Evolutionary conservation across 2,797 vertebrate genomes (phyloP).

Genomic region (Zalophus californianus): DNA sequence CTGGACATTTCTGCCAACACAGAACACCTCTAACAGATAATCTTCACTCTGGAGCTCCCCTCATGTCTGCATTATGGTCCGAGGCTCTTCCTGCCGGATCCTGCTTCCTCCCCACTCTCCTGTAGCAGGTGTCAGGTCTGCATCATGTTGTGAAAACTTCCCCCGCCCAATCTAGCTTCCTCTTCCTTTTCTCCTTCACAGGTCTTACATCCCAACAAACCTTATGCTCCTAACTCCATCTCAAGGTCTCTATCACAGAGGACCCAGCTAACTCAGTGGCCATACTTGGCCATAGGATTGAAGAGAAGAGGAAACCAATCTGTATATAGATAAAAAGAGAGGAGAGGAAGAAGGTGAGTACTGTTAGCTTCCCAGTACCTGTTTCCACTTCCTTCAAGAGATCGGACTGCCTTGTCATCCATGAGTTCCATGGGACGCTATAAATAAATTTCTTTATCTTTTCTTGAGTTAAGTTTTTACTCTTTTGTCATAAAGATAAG

Average conservation of each 20-base stretch:
- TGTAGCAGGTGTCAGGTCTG: not conserved
- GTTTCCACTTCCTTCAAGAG: not conserved
- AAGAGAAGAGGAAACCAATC: not conserved
- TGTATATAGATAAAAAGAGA: not conserved
- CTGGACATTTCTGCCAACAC: not conserved
- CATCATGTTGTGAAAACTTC: not conserved
- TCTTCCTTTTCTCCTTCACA: not conserved
- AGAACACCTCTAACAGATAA: not conserved
- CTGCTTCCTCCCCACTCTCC: not conserved
- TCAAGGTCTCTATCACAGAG: not conserved
- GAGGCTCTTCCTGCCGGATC: not conserved
- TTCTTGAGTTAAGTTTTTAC: not conserved
- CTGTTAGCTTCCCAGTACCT: not conserved
- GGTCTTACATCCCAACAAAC: not conserved
- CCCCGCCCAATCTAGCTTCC: not conserved
- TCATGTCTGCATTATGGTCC: not conserved
- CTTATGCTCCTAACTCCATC: not conserved
- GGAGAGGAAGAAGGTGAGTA: not conserved
- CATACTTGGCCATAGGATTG: not conserved
- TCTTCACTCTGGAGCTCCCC: not conserved
- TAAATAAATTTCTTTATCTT: not conserved
- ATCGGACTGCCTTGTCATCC: not conserved
- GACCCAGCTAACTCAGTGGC: not conserved
- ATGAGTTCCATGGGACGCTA: not conserved
- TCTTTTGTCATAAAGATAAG: not conserved